A percentile compares a stretch with the other conserved stretches of the same genome.
Conservation (phyloP, 2,888 invertebrate species). For the Pseudanteris insignis region DNA sequence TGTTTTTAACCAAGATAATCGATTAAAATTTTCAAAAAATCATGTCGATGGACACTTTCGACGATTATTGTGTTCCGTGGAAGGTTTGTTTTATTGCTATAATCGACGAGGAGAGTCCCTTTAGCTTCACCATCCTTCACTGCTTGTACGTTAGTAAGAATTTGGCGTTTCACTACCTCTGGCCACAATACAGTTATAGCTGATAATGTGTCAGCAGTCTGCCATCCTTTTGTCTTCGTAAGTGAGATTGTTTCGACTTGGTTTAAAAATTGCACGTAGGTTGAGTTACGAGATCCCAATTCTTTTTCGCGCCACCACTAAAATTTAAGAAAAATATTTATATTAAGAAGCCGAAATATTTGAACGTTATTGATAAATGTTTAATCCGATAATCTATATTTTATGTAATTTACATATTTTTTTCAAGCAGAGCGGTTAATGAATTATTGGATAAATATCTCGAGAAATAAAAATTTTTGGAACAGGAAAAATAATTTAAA, state of each 20-base stretch:
- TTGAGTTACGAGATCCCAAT: slow-evolving; percentile 64
- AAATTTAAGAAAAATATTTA: too few relatives aligned
- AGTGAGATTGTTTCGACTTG: slow-evolving; percentile 63
- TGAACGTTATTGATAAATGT: too few relatives aligned
- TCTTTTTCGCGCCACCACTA: slow-evolving; percentile 70
- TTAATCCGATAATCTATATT: too few relatives aligned
- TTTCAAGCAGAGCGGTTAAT: too few relatives aligned
- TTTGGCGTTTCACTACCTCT: slow-evolving; percentile 9
- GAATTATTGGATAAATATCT: too few relatives aligned
- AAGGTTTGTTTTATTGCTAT: slow-evolving; percentile 16
- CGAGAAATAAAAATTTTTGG: too few relatives aligned
- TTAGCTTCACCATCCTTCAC: slow-evolving; percentile 49
- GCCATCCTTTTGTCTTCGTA: slow-evolving; percentile 48
- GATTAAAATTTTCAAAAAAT: neutral
- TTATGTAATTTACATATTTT: too few relatives aligned
- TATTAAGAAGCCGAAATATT: too few relatives aligned
- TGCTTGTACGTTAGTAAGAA: slow-evolving; percentile 46
- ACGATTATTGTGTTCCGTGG: slow-evolving; percentile 26
- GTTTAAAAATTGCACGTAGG: slow-evolving; percentile 68
- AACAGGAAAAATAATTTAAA: too few relatives aligned
- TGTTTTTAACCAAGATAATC: neutral
- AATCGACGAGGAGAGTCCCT: slow-evolving; percentile 53
- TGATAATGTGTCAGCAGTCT: slow-evolving; percentile 49
- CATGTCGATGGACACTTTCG: neutral
- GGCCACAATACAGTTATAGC: slow-evolving; percentile 52